phyloP scores from a whole-genome alignment of 2,113 vertebrate species.

The Carassius gibelio region DNA sequence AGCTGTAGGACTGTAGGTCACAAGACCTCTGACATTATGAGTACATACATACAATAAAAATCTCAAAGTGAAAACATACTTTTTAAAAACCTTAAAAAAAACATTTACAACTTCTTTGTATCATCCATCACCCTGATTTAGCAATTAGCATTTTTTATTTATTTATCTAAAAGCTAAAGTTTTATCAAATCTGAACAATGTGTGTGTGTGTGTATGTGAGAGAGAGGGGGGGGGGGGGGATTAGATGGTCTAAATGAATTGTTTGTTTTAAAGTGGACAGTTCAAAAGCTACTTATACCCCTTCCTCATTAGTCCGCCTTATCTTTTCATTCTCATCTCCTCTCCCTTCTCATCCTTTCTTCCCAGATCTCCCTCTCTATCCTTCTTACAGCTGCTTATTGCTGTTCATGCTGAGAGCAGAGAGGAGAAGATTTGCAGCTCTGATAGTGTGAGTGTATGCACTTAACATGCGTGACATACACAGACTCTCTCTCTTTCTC shows the following conservation, averaged over 20 bases:
- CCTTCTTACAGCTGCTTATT: conserved; percentile 49
- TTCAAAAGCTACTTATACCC: conserved; percentile 63
- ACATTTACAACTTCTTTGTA: not conserved
- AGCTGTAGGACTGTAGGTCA: conserved; percentile 66
- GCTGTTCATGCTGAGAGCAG: conserved; percentile 49
- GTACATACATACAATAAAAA: not conserved
- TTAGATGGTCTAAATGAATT: conserved; percentile 70
- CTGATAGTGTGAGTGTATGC: conserved; percentile 27
- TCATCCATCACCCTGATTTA: not conserved
- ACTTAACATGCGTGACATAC: not conserved
- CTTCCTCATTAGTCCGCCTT: conserved; percentile 63
- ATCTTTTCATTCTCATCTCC: conserved; percentile 57
- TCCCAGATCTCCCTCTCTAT: conserved; percentile 53
- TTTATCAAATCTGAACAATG: not conserved
- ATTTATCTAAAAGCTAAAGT: not conserved
- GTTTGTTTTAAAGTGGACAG: conserved; percentile 78
- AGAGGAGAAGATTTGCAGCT: conserved; percentile 36
- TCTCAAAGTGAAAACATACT: not conserved
- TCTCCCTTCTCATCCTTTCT: not conserved
- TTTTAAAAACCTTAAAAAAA: too few species aligned
- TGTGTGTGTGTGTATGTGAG: not conserved
- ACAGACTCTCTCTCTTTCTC: too few species aligned
- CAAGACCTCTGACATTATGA: not conserved
- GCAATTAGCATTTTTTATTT: too few species aligned
- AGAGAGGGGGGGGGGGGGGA: conserved; percentile 3